Conservation (phyloP, 2,888 invertebrate genomes). For the Prosapia bicincta region DNA sequence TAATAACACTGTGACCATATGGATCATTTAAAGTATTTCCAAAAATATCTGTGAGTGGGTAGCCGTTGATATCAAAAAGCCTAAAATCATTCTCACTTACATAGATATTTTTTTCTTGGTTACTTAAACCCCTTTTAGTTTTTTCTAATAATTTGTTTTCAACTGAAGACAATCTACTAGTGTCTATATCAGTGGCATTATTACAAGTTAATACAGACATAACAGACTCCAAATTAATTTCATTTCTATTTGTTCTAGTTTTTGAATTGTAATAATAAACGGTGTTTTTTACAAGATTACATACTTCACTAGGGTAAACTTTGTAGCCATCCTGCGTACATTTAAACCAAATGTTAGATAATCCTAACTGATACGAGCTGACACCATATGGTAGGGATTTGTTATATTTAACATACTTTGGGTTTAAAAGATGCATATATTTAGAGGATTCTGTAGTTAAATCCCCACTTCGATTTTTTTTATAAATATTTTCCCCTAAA, state of each 20-base stretch:
- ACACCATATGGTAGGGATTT: not conserved
- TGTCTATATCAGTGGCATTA: conserved; percentile 12
- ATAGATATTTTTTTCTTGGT: too few species aligned
- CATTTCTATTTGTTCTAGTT: not conserved
- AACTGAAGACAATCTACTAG: not conserved
- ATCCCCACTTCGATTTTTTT: not conserved
- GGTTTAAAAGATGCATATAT: not conserved
- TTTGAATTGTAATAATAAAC: not conserved
- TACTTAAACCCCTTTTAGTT: too few species aligned
- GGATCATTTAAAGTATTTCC: conserved; percentile 16
- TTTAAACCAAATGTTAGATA: not conserved
- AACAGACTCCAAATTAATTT: conserved; percentile 1
- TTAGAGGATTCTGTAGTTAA: not conserved
- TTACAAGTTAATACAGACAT: conserved; percentile 12
- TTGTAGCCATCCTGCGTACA: not conserved
- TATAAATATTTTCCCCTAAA: not conserved
- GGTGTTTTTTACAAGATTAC: not conserved
- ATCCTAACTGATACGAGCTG: not conserved
- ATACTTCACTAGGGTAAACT: not conserved
- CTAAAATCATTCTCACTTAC: not conserved
- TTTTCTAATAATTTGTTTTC: not conserved
- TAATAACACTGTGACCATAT: conserved; percentile 8
- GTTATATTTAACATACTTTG: not conserved
- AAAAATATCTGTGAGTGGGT: conserved; percentile 10
- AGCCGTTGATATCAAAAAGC: conserved; percentile 17